Base-by-base conservation (phyloP, 1,140 invertebrate genomes). In the Drosophila saltans region DNA sequence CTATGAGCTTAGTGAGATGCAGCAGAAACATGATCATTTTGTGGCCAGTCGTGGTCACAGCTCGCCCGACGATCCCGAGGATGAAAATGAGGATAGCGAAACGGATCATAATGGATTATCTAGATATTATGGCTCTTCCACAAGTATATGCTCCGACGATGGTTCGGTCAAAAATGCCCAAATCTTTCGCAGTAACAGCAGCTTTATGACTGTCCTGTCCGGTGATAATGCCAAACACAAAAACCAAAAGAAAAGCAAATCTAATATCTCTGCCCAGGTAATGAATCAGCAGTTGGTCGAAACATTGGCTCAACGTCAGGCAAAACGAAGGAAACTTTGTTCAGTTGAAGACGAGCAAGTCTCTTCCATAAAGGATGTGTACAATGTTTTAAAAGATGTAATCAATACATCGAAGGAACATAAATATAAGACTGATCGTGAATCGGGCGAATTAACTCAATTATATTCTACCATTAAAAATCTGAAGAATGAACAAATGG, bases 1-100 rank as follows among this genome's bases (percentile, higher is more conserved):
- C 16, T 64, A 62, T 10, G 90, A 91, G 55, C 72, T 91, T 8
- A 79, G 60, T 68, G 90, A 89, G 56, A 91, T 91, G 90, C 81
- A 91, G 39, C 82, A 85, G 59, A 91, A 91, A 52, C 86, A 91
- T 55, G 60, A 85, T 11, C 67, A 80, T 0, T 90, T 89, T 39
- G 81, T 80, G 7, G 57, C 55, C 56, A 60, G 65, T 1, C 45
- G 78, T 3, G 36, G 45, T 1, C 64, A 65, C 16, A 33, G 48
- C 7, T 36, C 61, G 1, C 59, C 70, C 2, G 16, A 55, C 56
- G 74, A 84, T 11, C 33, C 33, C 41, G 80, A 16, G 16, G 16
- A 55, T 5, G 36, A 41, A 7, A 81, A 83, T 6, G 21, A 10
- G 0, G 80, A 88, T n/a, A 64, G 52, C 1, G 55, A 56, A 7